phyloP scores from a whole-genome alignment of 2,113 vertebrate species.

The Pantherophis guttatus region DNA sequence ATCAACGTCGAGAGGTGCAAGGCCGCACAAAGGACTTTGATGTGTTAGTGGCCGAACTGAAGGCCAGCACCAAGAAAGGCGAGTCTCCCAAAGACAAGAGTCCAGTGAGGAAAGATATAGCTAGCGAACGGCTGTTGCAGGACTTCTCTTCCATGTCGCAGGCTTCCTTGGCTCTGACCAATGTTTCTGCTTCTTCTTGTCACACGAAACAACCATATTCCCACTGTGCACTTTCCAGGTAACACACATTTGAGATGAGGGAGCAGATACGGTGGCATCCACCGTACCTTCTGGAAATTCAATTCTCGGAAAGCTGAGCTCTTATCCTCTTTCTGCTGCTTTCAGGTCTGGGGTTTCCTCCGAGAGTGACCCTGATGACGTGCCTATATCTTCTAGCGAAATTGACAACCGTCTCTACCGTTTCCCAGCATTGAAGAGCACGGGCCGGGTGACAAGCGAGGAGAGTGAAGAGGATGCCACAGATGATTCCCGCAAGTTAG shows the following conservation, averaged over 20 bases:
- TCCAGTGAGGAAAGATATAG: constrained; percentile 65
- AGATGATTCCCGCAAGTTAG: constrained; percentile 68
- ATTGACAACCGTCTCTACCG: constrained; percentile 70
- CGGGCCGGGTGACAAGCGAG: constrained; percentile 80
- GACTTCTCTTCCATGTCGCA: constrained; percentile 65
- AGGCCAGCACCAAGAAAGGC: constrained; percentile 72
- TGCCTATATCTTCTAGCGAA: constrained; percentile 66
- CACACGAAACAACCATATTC: constrained; percentile 72
- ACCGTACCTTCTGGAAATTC: background rate
- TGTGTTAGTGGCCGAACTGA: constrained; percentile 86
- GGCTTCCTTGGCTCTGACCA: constrained; percentile 52
- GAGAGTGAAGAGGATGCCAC: constrained; percentile 82
- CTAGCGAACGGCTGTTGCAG: constrained; percentile 46
- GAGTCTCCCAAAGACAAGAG: constrained; percentile 80
- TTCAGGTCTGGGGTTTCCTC: constrained; percentile 67
- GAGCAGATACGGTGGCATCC: background rate
- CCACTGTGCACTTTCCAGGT: constrained; percentile 80
- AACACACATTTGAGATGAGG: background rate
- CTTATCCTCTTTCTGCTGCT: background rate
- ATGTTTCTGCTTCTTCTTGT: constrained; percentile 71
- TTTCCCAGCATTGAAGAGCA: constrained; percentile 66
- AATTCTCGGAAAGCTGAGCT: rapidly evolving
- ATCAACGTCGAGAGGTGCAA: constrained; percentile 86
- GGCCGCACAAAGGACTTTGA: constrained; percentile 92
- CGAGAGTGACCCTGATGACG: constrained; percentile 77